A percentile compares a stretch with the other conserved stretches of the same genome.
Conservation (phyloP, 2,888 invertebrate genomes). For the Torymus auratus region DNA sequence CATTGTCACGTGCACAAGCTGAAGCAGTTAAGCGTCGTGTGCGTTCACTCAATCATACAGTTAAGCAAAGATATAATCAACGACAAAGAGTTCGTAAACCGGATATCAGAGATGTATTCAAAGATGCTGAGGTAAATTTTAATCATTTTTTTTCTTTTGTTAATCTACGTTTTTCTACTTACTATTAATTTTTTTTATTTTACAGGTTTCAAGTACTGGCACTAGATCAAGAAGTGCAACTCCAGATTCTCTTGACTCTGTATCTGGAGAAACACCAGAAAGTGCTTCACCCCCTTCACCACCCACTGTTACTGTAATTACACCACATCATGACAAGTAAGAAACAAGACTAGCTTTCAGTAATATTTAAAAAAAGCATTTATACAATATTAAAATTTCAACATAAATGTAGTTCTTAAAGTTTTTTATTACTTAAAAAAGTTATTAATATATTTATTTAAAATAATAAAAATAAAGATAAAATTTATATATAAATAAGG, state of each 20-base stretch:
- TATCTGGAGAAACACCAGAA: slow-evolving; percentile 79
- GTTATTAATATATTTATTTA: not conserved
- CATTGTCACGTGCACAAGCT: slow-evolving; percentile 85
- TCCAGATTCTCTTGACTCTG: slow-evolving; percentile 91
- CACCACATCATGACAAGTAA: slow-evolving; percentile 68
- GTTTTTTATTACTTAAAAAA: not conserved
- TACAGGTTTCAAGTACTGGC: slow-evolving; percentile 87
- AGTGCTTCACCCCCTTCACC: slow-evolving; percentile 72
- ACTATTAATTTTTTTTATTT: slow-evolving; percentile 61
- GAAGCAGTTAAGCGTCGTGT: slow-evolving; percentile 87
- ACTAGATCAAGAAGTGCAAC: slow-evolving; percentile 91
- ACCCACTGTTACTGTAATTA: slow-evolving; percentile 65
- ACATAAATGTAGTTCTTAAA: not conserved
- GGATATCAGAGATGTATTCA: slow-evolving; percentile 90
- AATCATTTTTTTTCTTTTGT: slow-evolving; percentile 13
- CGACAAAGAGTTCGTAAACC: slow-evolving; percentile 81
- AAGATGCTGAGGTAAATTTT: slow-evolving; percentile 85
- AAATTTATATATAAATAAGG: too few relatives aligned
- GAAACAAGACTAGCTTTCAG: slow-evolving; percentile 24
- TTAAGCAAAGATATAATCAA: slow-evolving; percentile 78
- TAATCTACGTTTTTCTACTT: slow-evolving; percentile 11
- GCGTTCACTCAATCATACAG: slow-evolving; percentile 86
- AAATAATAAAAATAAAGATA: not conserved
- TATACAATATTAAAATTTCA: too few relatives aligned
- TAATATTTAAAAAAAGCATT: too few relatives aligned